These are phyloP conservation scores for Nesidiocoris tenuis DNA, from an alignment of 2,888 invertebrate species.

Conservation along the genomic window DNA sequence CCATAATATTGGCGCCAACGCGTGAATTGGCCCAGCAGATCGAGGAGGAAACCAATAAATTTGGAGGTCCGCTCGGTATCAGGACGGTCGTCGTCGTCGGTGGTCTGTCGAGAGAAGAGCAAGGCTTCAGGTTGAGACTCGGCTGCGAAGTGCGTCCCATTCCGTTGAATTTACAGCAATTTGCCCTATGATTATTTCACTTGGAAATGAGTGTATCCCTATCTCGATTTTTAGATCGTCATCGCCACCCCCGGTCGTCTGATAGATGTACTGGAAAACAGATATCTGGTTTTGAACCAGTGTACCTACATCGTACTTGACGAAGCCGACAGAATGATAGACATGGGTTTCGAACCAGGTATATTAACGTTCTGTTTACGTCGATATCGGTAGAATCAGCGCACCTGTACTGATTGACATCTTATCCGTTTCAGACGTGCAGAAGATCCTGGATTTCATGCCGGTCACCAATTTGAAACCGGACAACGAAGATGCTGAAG, in stretches of 20 bases:
- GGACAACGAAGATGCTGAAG: constrained; percentile 97
- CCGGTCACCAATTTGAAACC: constrained; percentile 98
- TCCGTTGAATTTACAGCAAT: background rate
- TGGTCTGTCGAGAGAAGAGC: constrained; percentile 94
- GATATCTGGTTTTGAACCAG: constrained; percentile 92
- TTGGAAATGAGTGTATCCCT: background rate
- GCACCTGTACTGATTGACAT: background rate
- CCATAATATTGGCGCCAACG: constrained; percentile 98
- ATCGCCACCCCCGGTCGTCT: constrained; percentile 99
- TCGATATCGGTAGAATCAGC: background rate
- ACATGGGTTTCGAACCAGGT: constrained; percentile 97
- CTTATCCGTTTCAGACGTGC: constrained; percentile 66
- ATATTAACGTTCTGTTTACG: constrained; percentile 14
- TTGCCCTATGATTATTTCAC: background rate
- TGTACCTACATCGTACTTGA: constrained; percentile 97
- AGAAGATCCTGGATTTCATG: constrained; percentile 96
- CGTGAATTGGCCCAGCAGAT: constrained; percentile 99
- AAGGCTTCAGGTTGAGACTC: constrained; percentile 92
- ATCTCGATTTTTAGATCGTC: constrained; percentile 67
- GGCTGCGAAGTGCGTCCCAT: constrained; percentile 88
- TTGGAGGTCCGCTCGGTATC: constrained; percentile 89
- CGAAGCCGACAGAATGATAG: constrained; percentile 99
- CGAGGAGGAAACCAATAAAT: constrained; percentile 97
- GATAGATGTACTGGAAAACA: constrained; percentile 96
- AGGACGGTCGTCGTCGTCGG: constrained; percentile 98